Conservation (phyloP, 1,140 invertebrate genomes). For the Drepana arcuata region DNA sequence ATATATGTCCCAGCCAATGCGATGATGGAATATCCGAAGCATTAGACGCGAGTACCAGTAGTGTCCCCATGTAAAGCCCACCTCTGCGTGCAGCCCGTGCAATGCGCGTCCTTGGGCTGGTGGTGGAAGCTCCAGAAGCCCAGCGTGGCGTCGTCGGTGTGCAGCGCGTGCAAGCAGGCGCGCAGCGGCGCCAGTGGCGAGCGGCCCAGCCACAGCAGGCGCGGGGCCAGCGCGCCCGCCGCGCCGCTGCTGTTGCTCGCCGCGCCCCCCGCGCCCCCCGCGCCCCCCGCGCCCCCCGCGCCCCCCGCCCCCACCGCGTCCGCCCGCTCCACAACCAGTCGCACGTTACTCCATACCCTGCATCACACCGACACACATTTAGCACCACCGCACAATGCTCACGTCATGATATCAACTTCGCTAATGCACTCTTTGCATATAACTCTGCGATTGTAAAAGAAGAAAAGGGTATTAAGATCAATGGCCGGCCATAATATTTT, state of each 20-base stretch:
- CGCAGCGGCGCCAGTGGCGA: conserved; percentile 69
- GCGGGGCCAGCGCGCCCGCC: conserved; percentile 15
- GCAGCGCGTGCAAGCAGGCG: conserved; percentile 85
- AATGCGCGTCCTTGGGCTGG: conserved; percentile 74
- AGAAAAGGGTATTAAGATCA: too few relatives aligned
- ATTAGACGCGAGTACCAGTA: too few relatives aligned
- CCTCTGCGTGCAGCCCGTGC: conserved; percentile 84
- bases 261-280: conserved; percentile 75
- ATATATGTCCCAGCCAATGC: too few relatives aligned
- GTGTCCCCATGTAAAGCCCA: too few relatives aligned
- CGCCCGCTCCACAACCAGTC: conserved; percentile 39
- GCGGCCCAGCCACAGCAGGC: conserved; percentile 34
- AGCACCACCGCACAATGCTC: too few relatives aligned
- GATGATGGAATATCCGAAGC: too few relatives aligned
- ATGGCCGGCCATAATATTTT: too few relatives aligned
- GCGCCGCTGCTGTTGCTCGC: conserved; percentile 31
- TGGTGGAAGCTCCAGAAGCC: conserved; percentile 90
- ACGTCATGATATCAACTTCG: too few relatives aligned
- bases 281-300: conserved; percentile 35
- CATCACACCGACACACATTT: too few relatives aligned
- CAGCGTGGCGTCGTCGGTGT: conserved; percentile 82
- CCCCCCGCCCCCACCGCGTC: conserved; percentile 17
- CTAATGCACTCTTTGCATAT: too few relatives aligned
- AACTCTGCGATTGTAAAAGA: too few relatives aligned
- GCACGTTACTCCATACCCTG: conserved; percentile 53